Base-by-base conservation (phyloP, 2,888 invertebrate species). In the Pseudococcus viburni region DNA sequence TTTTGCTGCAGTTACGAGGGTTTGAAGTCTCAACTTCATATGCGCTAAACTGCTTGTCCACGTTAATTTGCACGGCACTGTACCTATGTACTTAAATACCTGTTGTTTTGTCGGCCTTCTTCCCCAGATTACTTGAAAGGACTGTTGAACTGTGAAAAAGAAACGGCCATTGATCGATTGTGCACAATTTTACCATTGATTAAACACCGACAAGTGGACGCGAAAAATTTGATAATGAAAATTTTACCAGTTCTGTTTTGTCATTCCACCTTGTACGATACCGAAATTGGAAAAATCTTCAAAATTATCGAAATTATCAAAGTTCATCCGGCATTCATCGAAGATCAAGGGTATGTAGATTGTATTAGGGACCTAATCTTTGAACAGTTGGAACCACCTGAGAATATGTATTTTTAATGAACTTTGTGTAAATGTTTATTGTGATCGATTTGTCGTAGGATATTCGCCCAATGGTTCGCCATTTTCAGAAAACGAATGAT, bases 191-290 rank as follows among this genome's bases (percentile, higher is more conserved):
- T 86, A 9, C 86, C 86, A 3, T 73, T 86, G 15, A 0, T 86
- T 2, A 64, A 68, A 33, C n/a, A 59, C 22, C 5, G 48, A 39
- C 15, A 86, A 7, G 22, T 64, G 1, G 48, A 86, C 0, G 73
- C 64, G 9, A 86, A 86, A 12, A 73, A 17, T 15, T 19, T 68
- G 17, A 64, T 64, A 26, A 17, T 86, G 19, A 86, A 48, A 73
- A 22, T 86, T 42, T 1, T 86, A 7, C 86, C 86, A 15, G 86
- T 86, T 0, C 17, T 86, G 9, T 73, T 86, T 46, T 46, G 73
- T 22, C 42, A 86, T n/a, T 73, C 73, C 8, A 86, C 42, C 11
- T 26, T 86, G 46, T 86, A 86, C 26, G 86, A 86, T 17, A 64
- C 64, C 0, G 33, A 68, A 39, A 22, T 86, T n/a, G 17, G 19